Conservation (phyloP, 2,797 vertebrate species). For the Chrysocyon brachyurus region DNA sequence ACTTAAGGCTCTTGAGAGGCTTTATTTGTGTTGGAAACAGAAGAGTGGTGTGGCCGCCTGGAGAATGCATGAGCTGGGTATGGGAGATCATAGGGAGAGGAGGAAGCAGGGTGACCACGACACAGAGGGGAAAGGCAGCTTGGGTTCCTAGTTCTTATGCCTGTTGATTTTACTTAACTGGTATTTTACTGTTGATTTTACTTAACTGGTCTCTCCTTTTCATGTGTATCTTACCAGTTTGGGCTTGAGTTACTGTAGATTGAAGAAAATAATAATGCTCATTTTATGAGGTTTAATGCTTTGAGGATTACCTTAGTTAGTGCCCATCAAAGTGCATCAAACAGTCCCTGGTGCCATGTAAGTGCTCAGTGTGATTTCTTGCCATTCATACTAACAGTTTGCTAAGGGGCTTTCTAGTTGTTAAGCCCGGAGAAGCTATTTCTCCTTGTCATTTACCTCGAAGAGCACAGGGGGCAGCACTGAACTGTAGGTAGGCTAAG, state of each 20-base stretch:
- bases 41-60: fast-evolving
- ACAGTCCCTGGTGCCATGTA: background rate
- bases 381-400: fast-evolving
- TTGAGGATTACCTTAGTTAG: background rate
- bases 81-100: background rate
- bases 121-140: background rate
- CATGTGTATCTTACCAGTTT: background rate
- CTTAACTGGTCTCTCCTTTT: background rate
- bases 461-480: constrained; percentile 61
- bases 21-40: background rate
- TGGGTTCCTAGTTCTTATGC: background rate
- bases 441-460: background rate
- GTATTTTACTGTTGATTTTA: background rate
- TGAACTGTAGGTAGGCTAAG: background rate
- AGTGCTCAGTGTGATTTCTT: background rate
- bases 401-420: fast-evolving
- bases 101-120: background rate
- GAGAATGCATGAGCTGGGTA: background rate
- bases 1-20: background rate
- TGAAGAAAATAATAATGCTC: background rate
- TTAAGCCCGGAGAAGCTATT: background rate
- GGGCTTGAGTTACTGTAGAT: background rate
- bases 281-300: background rate
- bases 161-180: background rate
- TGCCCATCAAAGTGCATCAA: no score